Base-by-base conservation (phyloP, 2,113 vertebrate species). In the Urocitellus parryii region DNA sequence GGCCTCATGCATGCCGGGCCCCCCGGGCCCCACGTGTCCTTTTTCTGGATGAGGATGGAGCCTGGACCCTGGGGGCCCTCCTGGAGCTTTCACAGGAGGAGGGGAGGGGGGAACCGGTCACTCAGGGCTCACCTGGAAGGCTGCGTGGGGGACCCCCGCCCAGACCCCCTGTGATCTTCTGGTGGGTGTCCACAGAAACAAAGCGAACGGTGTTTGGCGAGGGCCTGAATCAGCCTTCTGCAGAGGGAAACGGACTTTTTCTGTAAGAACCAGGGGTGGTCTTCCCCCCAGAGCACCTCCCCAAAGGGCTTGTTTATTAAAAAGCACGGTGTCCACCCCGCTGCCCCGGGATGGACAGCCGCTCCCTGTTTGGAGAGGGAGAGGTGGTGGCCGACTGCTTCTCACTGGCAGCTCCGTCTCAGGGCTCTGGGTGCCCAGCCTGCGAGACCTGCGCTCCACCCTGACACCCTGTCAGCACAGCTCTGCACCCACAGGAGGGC, bases 161-260 rank as follows among this genome's bases (percentile, higher is more conserved):
- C 88, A 77, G 93, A 76, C 45, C 25, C 82, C 82, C 72, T 45
- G 29, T 24, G 82, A 91, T 89, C 85, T 72, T 56, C 78, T 37
- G 73, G 48, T 63, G 16, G n/a, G 77, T 53, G 17, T 93, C 78
- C 82, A 67, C 78, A 39, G 76, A 88, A 90, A 39, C 25, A 85
- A 91, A 95, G 93, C 77, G 32, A 88, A 81, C 76, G 34, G 42
- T 39, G 56, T 48, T n/a, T 85, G 96, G 67, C 4, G 7, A 88
- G 45, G 58, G 37, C 96, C 70, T 73, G 42, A 89, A 90, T 73
- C 73, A 72, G 65, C 81, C 94, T 85, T 53, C 88, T 88, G 83
- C 96, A 42, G 80, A 97, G 58, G 83, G 78, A 95, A 89, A 73
- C 56, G 48, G 58, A 65, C 37, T 83, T 51, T 61, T 5, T 18